Conservation (phyloP, 2,888 invertebrate genomes). For the Drosophila algonquin region DNA sequence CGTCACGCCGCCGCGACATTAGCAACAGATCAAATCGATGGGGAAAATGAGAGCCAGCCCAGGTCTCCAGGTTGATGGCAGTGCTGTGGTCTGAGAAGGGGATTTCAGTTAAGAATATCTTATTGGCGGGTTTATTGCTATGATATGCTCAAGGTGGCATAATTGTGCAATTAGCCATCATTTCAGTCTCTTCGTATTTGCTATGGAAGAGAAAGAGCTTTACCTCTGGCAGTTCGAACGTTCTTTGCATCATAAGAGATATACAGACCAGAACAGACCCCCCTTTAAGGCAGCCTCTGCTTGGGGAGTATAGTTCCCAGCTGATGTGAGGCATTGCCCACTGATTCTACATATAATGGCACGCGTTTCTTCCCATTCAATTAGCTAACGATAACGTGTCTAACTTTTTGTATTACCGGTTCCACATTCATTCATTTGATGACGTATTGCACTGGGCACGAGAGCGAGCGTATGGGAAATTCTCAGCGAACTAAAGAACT, state of each 20-base stretch:
- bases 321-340: slow-evolving; percentile 27
- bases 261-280: neutral
- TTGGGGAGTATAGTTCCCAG: neutral
- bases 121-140: no score
- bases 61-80: neutral
- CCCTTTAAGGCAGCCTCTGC: slow-evolving; percentile 13
- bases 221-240: no score
- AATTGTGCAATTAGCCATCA: no score
- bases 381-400: slow-evolving; percentile 7
- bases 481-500: slow-evolving; percentile 6
- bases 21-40: slow-evolving; percentile 12
- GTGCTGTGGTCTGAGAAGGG: neutral
- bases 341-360: slow-evolving; percentile 1
- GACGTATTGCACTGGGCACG: slow-evolving; percentile 14
- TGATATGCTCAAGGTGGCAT: no score
- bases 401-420: slow-evolving; percentile 49
- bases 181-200: no score
- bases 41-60: neutral
- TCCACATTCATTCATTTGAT: slow-evolving; percentile 22
- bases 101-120: no score
- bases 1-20: slow-evolving; percentile 5
- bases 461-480: slow-evolving; percentile 50
- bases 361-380: slow-evolving; percentile 28
- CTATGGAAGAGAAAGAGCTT: no score
- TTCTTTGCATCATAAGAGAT: no score